Evolutionary conservation across 2,888 invertebrate genomes (phyloP).

Genomic region (Conomelus anceps): DNA sequence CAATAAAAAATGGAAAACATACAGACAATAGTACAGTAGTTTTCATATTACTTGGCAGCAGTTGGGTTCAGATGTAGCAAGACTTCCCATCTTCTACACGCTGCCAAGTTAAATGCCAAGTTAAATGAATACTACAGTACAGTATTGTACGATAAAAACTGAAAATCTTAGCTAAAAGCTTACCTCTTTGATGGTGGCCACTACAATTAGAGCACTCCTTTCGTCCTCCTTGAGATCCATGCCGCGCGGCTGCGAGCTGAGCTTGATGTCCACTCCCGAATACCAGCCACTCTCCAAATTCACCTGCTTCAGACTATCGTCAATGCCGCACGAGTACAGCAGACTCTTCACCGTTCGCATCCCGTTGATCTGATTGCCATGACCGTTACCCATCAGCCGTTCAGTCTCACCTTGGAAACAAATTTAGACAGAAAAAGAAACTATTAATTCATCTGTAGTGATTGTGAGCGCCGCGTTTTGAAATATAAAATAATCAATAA

Average conservation of each 20-base stretch:
- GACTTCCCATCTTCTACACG: no score
- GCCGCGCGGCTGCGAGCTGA: slow-evolving; percentile 85
- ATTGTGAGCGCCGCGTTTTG: no score
- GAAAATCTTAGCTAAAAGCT: slow-evolving; percentile 24
- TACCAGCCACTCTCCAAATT: slow-evolving; percentile 42
- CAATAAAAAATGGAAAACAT: no score
- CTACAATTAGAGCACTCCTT: slow-evolving; percentile 65
- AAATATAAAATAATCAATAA: background rate
- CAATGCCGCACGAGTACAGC: slow-evolving; percentile 86
- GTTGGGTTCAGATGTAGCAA: no score
- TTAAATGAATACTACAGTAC: no score
- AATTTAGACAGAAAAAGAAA: no score
- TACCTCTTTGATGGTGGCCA: slow-evolving; percentile 84
- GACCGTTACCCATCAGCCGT: slow-evolving; percentile 74
- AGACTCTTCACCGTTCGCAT: slow-evolving; percentile 63
- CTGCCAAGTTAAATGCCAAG: no score
- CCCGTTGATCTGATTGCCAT: slow-evolving; percentile 92
- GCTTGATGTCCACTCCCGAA: slow-evolving; percentile 54
- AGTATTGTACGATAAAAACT: background rate
- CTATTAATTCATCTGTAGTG: no score
- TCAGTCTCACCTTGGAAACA: slow-evolving; percentile 86
- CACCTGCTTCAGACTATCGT: slow-evolving; percentile 76
- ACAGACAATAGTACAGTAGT: no score
- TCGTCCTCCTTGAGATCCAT: slow-evolving; percentile 67
- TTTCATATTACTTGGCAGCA: no score